A percentile compares a stretch with the other conserved stretches of the same genome.
Evolutionary conservation across 1,140 invertebrate genomes (phyloP).

Genomic region (Aphaenogaster ashmeadi): DNA sequence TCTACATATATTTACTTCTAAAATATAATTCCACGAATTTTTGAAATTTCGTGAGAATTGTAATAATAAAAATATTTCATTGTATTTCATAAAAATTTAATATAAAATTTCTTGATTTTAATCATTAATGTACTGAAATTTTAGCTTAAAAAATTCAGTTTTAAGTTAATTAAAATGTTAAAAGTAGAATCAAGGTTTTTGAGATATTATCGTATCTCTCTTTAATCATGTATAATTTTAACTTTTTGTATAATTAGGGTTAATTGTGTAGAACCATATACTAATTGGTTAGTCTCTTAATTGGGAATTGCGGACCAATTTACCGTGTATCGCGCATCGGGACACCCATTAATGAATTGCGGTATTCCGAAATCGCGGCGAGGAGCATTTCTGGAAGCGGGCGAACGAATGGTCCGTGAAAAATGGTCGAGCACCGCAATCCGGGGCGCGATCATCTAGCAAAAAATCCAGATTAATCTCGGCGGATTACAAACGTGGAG

Average conservation of each 20-base stretch:
- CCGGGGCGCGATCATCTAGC: conserved; percentile 21
- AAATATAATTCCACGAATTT: conserved; percentile 3
- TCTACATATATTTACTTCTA: conserved; percentile 1
- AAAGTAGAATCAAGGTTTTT: neutral
- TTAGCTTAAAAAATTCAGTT: neutral
- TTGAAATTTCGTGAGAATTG: neutral
- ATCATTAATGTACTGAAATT: neutral
- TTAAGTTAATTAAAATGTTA: conserved; percentile 18
- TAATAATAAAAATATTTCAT: neutral
- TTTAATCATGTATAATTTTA: neutral
- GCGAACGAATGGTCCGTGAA: conserved; percentile 27
- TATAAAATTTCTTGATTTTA: neutral
- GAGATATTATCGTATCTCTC: neutral
- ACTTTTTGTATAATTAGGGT: neutral
- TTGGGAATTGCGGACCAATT: neutral
- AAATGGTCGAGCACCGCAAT: conserved; percentile 27
- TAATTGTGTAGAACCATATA: neutral
- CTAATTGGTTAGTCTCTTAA: neutral
- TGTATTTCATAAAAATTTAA: neutral
- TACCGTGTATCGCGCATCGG: neutral
- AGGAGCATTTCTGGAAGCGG: neutral
- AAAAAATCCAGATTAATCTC: conserved; percentile 50
- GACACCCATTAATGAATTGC: neutral
- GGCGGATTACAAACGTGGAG: conserved; percentile 47
- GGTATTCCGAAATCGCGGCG: neutral